Evolutionary conservation across 64 coral and sea anemone species (phyloP).

Genomic region (Montipora capricornis): DNA sequence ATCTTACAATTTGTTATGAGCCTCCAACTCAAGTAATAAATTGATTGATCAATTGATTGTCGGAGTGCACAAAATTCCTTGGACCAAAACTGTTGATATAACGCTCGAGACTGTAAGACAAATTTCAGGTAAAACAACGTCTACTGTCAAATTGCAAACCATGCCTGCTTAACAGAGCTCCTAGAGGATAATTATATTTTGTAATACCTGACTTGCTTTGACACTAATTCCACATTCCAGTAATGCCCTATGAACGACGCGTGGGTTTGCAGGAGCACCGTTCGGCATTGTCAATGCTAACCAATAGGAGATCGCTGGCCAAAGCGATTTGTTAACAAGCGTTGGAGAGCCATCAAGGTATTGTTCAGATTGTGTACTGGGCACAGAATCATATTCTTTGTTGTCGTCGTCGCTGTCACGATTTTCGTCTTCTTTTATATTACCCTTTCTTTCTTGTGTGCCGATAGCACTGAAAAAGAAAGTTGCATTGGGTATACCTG

Average conservation of each 20-base stretch:
- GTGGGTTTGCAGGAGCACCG: neutral
- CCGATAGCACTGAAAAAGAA: constrained; percentile 43
- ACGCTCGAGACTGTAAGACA: too few relatives aligned
- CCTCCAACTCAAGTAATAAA: too few relatives aligned
- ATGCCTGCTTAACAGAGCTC: too few relatives aligned
- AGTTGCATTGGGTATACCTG: neutral
- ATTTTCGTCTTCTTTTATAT: neutral
- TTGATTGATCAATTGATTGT: too few relatives aligned
- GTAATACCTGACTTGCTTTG: neutral
- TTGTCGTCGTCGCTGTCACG: neutral
- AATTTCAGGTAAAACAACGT: too few relatives aligned
- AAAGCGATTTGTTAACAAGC: constrained; percentile 19
- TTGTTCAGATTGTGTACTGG: neutral
- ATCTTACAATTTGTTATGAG: too few relatives aligned
- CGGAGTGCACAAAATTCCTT: too few relatives aligned
- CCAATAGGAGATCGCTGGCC: constrained; percentile 30
- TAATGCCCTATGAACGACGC: constrained; percentile 2
- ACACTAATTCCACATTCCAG: neutral
- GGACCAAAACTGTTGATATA: too few relatives aligned
- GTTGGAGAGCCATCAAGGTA: neutral
- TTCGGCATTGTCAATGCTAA: neutral
- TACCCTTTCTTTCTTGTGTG: neutral
- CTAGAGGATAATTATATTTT: too few relatives aligned
- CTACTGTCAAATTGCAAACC: too few relatives aligned
- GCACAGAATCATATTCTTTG: neutral